Base-by-base conservation (phyloP, 1,140 invertebrate genomes). In the Drosophila takahashii region DNA sequence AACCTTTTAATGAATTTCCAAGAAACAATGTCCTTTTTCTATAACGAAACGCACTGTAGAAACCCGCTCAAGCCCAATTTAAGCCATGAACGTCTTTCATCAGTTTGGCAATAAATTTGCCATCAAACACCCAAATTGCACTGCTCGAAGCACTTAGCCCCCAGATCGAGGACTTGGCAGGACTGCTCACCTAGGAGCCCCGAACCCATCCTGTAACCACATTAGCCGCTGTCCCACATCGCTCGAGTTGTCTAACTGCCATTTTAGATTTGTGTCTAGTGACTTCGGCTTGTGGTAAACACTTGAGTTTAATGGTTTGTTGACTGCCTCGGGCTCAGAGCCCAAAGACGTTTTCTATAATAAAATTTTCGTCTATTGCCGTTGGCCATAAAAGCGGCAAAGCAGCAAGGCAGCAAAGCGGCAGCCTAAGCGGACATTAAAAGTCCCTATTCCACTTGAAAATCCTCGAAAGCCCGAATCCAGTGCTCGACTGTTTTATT, bases 281-380 rank as follows among this genome's bases (percentile, higher is more conserved):
- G 81, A 85, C 74, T 87, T 60, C 36, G 78, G 83, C 81, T 87
- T 86, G 81, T 86, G 83, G 83, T 79, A 86, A 86, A 86, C 83
- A 86, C 83, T 87, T 87, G 84, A 89, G 79, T 87, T 87, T 87
- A 87, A 87, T 87, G 83, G 83, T 87, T 87, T 89, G 83, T 87
- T 87, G 83, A 87, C 83, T 87, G 79, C 83, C 66, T 72, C 41
- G 10, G 56, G 48, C 74, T 52, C 50, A 67, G 42, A 69, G 57
- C 71, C 71, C 44, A 69, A 80, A 77, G 72, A 81, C 78, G 77
- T 72, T 77, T 76, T 67, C 51, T 78, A 78, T 86, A 86, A 87
- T 89, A 87, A 89, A 89, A 83, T 87, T 87, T 62, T 78, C 79
- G 61, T 76, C 83, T 83, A 79, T 79, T 76, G 75, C 53, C 69